A percentile compares a stretch with the other conserved stretches of the same genome.
Evolutionary conservation across 2,113 vertebrate species (phyloP).

Genomic region (Atrichornis clamosus): DNA sequence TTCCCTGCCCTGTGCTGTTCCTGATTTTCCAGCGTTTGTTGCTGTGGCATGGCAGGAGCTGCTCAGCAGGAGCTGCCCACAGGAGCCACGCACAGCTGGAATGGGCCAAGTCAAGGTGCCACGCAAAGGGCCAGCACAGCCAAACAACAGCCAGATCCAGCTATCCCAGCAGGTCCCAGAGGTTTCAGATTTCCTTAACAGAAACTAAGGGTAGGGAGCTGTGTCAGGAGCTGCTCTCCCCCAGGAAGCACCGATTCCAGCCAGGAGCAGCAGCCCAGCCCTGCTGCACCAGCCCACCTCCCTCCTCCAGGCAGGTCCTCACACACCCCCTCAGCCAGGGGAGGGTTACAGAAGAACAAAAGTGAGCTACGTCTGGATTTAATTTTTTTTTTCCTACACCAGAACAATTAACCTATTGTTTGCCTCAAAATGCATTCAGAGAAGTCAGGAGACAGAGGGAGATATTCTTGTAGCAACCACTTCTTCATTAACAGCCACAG

Average conservation of each 20-base stretch:
- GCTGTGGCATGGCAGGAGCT: neutral
- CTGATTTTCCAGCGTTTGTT: slow-evolving; percentile 20
- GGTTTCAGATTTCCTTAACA: too few species aligned
- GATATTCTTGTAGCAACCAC: neutral
- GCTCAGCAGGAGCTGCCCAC: neutral
- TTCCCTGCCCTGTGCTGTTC: slow-evolving; percentile 19
- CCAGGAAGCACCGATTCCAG: rapidly evolving
- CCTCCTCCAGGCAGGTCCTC: neutral
- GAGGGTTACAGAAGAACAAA: neutral
- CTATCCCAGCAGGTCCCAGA: rapidly evolving
- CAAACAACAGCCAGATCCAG: neutral
- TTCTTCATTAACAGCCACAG: neutral
- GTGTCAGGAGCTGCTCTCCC: neutral
- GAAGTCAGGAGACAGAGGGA: neutral
- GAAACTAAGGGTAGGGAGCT: neutral
- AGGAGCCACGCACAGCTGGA: neutral
- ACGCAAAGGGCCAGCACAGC: neutral
- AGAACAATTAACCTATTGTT: neutral
- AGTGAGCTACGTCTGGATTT: neutral
- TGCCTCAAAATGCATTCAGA: neutral
- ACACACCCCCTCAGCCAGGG: neutral
- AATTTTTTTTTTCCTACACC: neutral
- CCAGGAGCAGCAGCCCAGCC: neutral
- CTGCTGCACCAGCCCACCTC: neutral
- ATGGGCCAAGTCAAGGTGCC: neutral